Conservation (phyloP, 1,140 invertebrate genomes). For the Drosophila bocqueti region DNA sequence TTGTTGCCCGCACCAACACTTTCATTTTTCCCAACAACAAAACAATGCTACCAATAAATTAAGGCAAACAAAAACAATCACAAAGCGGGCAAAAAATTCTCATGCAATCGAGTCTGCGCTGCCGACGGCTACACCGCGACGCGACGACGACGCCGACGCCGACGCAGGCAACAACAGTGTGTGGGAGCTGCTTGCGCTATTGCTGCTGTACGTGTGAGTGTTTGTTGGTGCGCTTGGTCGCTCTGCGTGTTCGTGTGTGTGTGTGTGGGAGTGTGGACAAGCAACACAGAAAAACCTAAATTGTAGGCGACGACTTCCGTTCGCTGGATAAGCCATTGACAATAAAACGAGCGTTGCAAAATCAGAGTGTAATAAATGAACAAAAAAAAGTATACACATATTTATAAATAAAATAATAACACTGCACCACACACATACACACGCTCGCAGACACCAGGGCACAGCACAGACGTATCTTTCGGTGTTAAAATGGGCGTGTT, state of each 20-base stretch:
- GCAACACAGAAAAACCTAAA: conserved; percentile 73
- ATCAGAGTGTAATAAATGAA: conserved; percentile 72
- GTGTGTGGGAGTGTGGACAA: conserved; percentile 36
- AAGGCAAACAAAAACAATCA: conserved; percentile 68
- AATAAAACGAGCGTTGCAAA: conserved; percentile 73
- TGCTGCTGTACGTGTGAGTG: conserved; percentile 34
- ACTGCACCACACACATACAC: conserved; percentile 34
- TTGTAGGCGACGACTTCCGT: conserved; percentile 80
- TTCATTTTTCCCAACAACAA: conserved; percentile 71
- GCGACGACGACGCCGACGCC: conserved; percentile 42
- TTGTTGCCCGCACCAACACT: conserved; percentile 51
- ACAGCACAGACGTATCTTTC: conserved; percentile 35
- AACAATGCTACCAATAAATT: conserved; percentile 75
- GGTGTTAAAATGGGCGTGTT: conserved; percentile 73
- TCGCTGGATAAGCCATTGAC: conserved; percentile 70
- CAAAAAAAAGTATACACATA: conserved; percentile 8
- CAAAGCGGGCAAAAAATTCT: conserved; percentile 64
- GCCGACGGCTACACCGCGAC: conserved; percentile 34
- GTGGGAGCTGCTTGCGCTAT: conserved; percentile 43
- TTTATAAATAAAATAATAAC: conserved; percentile 14
- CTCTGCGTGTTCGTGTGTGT: neutral
- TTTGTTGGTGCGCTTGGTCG: conserved; percentile 40
- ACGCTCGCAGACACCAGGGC: conserved; percentile 16
- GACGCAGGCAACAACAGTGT: conserved; percentile 31
- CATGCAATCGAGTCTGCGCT: conserved; percentile 76